These are phyloP conservation scores for Catostylus mosaicus DNA, from an alignment of 30 jellyfish, hydroid and myxozoan genomes.

Conservation along the genomic window DNA sequence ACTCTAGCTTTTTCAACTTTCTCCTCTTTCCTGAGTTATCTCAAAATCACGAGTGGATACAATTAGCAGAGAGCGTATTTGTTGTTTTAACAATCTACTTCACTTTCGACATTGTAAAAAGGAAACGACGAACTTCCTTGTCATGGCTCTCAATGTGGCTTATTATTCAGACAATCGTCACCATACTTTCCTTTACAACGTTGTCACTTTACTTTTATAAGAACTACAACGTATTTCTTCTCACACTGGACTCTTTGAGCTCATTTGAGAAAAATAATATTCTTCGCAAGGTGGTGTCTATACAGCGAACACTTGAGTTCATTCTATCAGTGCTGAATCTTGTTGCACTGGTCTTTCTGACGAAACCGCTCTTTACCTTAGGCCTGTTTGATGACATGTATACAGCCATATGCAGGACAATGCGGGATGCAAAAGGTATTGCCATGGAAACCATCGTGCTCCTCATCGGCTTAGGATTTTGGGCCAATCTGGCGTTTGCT, in stretches of 20 bases:
- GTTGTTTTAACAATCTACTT: conserved; percentile 47
- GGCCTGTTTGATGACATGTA: conserved; percentile 73
- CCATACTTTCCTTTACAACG: conserved; percentile 33
- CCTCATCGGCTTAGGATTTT: conserved; percentile 34
- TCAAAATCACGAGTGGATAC: conserved; percentile 7
- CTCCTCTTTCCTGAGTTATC: conserved; percentile 22
- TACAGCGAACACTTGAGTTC: conserved; percentile 15
- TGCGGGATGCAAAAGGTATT: conserved; percentile 46
- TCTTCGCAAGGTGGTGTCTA: not conserved
- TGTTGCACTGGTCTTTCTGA: conserved; percentile 21
- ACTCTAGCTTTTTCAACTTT: conserved; percentile 30
- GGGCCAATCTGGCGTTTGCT: conserved; percentile 70
- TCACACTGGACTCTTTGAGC: not conserved
- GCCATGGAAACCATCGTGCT: conserved; percentile 50
- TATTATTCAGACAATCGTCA: conserved; percentile 14
- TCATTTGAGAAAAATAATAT: not conserved
- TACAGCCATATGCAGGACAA: conserved; percentile 37
- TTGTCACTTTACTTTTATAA: conserved; percentile 1
- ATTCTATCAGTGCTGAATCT: conserved; percentile 21
- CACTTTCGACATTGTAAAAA: conserved; percentile 27
- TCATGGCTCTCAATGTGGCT: conserved; percentile 67
- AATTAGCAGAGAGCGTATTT: conserved; percentile 13
- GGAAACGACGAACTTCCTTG: conserved; percentile 45
- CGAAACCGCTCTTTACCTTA: conserved; percentile 57
- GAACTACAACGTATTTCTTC: conserved; percentile 4